A percentile compares a stretch with the other conserved stretches of the same genome.
Evolutionary conservation across 2,888 invertebrate species (phyloP).

Genomic region (Blera fallax): DNA sequence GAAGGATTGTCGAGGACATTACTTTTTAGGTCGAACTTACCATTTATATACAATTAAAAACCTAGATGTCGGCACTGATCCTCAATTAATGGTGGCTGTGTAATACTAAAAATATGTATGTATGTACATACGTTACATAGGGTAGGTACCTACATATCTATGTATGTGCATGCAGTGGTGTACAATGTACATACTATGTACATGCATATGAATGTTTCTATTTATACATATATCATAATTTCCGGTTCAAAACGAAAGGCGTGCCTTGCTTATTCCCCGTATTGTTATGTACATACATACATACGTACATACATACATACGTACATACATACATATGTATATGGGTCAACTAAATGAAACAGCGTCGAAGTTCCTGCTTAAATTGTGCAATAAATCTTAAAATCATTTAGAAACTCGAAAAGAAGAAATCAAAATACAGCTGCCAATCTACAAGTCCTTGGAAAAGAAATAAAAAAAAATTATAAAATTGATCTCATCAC

Average conservation of each 20-base stretch:
- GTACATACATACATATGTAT: not conserved
- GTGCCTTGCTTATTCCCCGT: slow-evolving; percentile 6
- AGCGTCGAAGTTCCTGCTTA: not conserved
- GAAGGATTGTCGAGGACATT: no score
- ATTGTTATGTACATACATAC: not conserved
- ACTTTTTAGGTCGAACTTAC: no score
- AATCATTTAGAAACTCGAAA: not conserved
- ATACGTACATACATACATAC: slow-evolving; percentile 55
- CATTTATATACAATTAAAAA: no score
- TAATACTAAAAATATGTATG: no score
- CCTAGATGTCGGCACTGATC: no score
- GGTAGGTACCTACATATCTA: no score
- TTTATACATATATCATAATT: not conserved
- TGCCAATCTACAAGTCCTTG: not conserved
- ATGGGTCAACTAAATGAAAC: not conserved
- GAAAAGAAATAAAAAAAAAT: not conserved
- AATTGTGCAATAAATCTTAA: slow-evolving; percentile 6
- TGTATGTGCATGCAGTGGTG: no score
- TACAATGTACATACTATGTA: no score
- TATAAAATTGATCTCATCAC: not conserved
- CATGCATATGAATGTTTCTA: no score
- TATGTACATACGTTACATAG: no score
- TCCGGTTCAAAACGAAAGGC: not conserved
- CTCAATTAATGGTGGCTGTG: no score
- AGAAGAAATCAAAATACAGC: not conserved